phyloP scores from a whole-genome alignment of 2,888 invertebrate genomes.

The Ligdia adustata region DNA sequence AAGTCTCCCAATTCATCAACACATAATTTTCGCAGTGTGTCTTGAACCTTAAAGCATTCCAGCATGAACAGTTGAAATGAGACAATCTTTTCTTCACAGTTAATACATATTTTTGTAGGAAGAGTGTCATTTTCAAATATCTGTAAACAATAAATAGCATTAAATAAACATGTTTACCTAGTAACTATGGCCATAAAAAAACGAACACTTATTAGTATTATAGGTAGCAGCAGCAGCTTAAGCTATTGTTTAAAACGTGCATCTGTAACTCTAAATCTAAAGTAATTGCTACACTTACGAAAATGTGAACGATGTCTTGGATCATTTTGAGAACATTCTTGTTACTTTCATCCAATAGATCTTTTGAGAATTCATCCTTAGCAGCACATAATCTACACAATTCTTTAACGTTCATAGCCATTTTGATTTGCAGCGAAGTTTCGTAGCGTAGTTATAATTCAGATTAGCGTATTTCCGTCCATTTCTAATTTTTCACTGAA shows the following conservation, averaged over 20 bases:
- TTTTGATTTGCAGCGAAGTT: no score
- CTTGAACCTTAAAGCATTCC: slow-evolving; percentile 73
- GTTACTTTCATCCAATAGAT: slow-evolving; percentile 67
- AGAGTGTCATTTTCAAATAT: slow-evolving; percentile 64
- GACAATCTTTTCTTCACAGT: slow-evolving; percentile 77
- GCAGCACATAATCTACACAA: slow-evolving; percentile 75
- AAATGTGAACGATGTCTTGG: slow-evolving; percentile 67
- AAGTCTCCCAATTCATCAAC: slow-evolving; percentile 42
- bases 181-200: no score
- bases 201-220: no score
- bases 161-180: no score
- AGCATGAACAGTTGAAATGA: slow-evolving; percentile 72
- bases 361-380: slow-evolving; percentile 68
- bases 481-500: no score
- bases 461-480: no score
- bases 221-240: no score
- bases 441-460: no score
- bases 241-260: no score
- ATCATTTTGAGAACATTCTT: slow-evolving; percentile 65
- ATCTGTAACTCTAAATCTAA: no score
- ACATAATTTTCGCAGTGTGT: slow-evolving; percentile 57
- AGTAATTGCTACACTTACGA: no score
- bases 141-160: slow-evolving; percentile 51
- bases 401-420: slow-evolving; percentile 53
- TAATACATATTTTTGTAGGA: slow-evolving; percentile 70